phyloP scores from a whole-genome alignment of 2,888 invertebrate species.

The Apodemia duryi region DNA sequence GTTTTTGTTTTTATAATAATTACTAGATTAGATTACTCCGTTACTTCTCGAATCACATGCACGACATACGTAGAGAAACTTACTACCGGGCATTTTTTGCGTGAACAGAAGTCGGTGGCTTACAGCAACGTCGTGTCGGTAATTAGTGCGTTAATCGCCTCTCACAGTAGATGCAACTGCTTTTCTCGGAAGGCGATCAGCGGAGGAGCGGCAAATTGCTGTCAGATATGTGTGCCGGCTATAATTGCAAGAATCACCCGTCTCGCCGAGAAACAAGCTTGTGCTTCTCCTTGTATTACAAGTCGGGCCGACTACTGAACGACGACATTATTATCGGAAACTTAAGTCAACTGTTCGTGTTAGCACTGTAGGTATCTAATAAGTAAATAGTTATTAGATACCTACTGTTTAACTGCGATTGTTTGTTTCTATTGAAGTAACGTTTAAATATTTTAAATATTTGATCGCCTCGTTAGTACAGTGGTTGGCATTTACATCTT shows the following conservation, averaged over 20 bases:
- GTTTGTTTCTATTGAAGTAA: not conserved
- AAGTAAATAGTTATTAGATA: not conserved
- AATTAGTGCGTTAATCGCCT: slow-evolving; percentile 72
- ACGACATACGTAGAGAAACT: slow-evolving; percentile 6
- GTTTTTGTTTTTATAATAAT: not conserved
- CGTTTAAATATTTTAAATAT: not conserved
- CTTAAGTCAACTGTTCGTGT: not conserved
- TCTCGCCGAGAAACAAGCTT: slow-evolving; percentile 36
- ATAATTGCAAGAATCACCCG: slow-evolving; percentile 76
- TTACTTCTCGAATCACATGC: slow-evolving; percentile 1
- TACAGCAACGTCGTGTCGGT: slow-evolving; percentile 38
- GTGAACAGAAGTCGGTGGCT: slow-evolving; percentile 29
- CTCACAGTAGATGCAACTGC: slow-evolving; percentile 64
- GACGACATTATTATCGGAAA: slow-evolving; percentile 3
- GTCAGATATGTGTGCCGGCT: slow-evolving; percentile 72
- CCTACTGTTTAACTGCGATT: not conserved
- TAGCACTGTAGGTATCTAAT: no score
- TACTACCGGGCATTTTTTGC: slow-evolving; percentile 28
- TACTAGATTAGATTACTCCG: not conserved
- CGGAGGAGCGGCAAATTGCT: slow-evolving; percentile 71
- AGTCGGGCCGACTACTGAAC: slow-evolving; percentile 16
- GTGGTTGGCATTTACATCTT: no score
- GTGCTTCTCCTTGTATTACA: slow-evolving; percentile 33
- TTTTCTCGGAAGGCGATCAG: slow-evolving; percentile 70
- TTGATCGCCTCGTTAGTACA: not conserved